Evolutionary conservation across 2,113 vertebrate species (phyloP), one percentile per base, ranked within the genome.

Genomic region (Equus quagga): DNA sequence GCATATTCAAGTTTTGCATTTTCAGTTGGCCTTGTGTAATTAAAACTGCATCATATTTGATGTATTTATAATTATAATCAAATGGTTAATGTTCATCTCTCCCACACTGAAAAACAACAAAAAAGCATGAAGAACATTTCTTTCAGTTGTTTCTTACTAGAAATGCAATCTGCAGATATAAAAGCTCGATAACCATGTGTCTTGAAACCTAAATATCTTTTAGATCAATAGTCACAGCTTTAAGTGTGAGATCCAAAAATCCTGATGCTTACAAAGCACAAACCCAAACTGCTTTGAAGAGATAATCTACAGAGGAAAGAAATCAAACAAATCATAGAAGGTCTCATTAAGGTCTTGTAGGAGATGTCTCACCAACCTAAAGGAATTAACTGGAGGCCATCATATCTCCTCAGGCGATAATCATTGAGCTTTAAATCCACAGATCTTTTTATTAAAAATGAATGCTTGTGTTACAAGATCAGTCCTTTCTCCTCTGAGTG

Each of bases 31-130:
- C 92, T 98, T 36, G 31, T 76, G 81, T 69, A 98, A 97, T 97
- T 98, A 98, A 98, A 98, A 92, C 87, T 88, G 24, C 6, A 96
- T 97, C 95, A 69, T 31, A 76, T 56, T 96, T 98, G 95, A 98
- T 54, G 91, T 91, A 81, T 82, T 87, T 90, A 41, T 92, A 98
- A 97, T 80, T 91, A 96, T 69, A 92, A 90, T 36, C 5, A 41
- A 98, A 93, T 93, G 44, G 69, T 89, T 94, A 88, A 86, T 73
- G 31, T 26, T 97, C 73, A 49, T 65, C 49, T 96, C 54, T 28
- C 93, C 13, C 72, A 97, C 23, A 12, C 65, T 92, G 60, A 97
- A 98, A 81, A 65, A 95, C 75, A 96, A 67, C 49, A 90, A 73
- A 79, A 83, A 72, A 36, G 36, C 31, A 60, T 33, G 28, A 89